These are phyloP conservation scores for Leptura quadrifasciata DNA, from an alignment of 2,888 invertebrate genomes.

Conservation along the genomic window DNA sequence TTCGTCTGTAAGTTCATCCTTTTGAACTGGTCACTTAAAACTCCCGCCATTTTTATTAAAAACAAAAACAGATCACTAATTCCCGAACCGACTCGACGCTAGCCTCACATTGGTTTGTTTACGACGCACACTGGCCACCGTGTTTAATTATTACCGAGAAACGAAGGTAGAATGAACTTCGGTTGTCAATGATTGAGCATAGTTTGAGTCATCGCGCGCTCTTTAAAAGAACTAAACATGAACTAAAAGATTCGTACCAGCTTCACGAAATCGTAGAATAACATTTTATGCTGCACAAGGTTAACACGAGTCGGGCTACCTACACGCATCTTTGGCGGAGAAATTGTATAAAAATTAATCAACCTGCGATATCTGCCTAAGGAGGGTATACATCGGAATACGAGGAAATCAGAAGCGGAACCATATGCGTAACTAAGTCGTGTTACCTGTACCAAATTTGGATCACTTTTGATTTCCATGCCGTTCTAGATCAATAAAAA, in stretches of 20 bases:
- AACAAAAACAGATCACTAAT: conserved; percentile 21
- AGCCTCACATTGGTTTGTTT: conserved; percentile 38
- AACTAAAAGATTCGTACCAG: conserved; percentile 64
- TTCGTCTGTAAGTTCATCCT: conserved; percentile 84
- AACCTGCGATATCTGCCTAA: conserved; percentile 22
- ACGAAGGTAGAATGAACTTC: conserved; percentile 28
- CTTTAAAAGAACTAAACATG: conserved; percentile 65
- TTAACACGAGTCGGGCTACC: conserved; percentile 56
- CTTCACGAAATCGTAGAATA: conserved; percentile 66
- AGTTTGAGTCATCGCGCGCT: conserved; percentile 63
- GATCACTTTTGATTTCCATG: not conserved
- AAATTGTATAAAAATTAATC: conserved; percentile 49
- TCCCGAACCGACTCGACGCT: conserved; percentile 5
- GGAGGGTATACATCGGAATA: conserved; percentile 21
- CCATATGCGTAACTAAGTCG: conserved; percentile 17
- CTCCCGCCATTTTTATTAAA: conserved; percentile 78
- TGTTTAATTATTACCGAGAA: conserved; percentile 19
- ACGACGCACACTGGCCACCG: conserved; percentile 36
- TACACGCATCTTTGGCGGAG: conserved; percentile 62
- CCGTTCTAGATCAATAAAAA: no score
- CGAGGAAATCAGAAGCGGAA: conserved; percentile 29
- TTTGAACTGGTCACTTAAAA: conserved; percentile 87
- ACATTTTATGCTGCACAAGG: conserved; percentile 53
- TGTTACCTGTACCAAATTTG: conserved; percentile 8
- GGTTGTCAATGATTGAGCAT: conserved; percentile 42